phyloP scores from a whole-genome alignment of 2,113 vertebrate species.

The Chrysemys picta region DNA sequence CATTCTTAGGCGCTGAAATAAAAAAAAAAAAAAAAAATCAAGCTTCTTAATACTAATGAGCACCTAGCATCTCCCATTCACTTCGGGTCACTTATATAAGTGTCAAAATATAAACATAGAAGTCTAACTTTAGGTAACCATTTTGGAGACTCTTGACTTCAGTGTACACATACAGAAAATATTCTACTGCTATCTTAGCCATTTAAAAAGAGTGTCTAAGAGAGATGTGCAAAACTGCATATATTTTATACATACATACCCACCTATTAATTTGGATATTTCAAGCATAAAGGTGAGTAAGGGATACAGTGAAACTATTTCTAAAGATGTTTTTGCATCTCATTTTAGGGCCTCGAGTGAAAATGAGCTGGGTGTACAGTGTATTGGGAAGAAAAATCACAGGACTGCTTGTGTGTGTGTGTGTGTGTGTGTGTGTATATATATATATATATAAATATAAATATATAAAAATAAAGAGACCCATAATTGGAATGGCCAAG shows the following conservation, averaged over 20 bases:
- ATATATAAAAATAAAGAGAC: not conserved
- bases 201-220: not conserved
- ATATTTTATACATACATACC: not conserved
- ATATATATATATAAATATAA: too few relatives aligned
- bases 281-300: fast-evolving
- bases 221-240: not conserved
- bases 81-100: not conserved
- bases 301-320: not conserved
- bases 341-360: not conserved
- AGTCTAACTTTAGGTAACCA: fast-evolving
- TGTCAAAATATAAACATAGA: not conserved
- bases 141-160: not conserved
- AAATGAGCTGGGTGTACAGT: not conserved
- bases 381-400: not conserved
- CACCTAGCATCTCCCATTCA: not conserved
- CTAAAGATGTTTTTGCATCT: not conserved
- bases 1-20: not conserved
- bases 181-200: not conserved
- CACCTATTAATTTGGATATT: not conserved
- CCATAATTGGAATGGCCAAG: not conserved
- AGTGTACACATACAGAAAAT: fast-evolving
- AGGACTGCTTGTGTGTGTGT: not conserved
- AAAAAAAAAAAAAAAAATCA: too few relatives aligned
- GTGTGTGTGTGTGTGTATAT: not conserved
- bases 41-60: not conserved